Base-by-base conservation (phyloP, 2,113 vertebrate genomes). In the Siniperca knerii region DNA sequence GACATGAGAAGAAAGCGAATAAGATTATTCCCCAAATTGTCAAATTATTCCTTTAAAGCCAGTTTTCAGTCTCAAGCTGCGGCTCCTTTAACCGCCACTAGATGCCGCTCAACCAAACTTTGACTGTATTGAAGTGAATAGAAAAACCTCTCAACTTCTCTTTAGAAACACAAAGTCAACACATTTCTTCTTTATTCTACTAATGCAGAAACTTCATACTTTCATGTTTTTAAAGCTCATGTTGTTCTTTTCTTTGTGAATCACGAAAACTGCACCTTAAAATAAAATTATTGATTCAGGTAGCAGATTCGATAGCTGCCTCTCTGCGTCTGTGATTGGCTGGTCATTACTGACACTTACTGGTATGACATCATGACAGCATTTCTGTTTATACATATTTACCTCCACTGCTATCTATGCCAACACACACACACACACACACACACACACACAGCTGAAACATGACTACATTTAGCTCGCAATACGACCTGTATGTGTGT, bases 321-420 rank as follows among this genome's bases (percentile, higher is more conserved):
- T 18, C 50, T 52, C 37, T 10, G 16, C 18, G 4, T 50, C 5
- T 60, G 48, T 77, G 62, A 52, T 52, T 70, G 33, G 57, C 16
- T 5, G 21, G 3, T 35, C 6, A 8, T 52, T 52, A 20, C 18
- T 52, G 50, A 52, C 50, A 52, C 50, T 60, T n/a, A 42, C n/a
- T 66, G 64, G 12, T 10, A 21, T 82, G 60, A 77, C 57, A 33
- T 79, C 70, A 80, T 64, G 67, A 81, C 23, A 15, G 23, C 0
- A 25, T 69, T 87, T 88, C 89, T 93, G 70, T 92, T 92, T 93
- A 79, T 85, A 83, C 70, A 58, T 25, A 67, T 83, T 91, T 89
- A 90, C 77, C 66, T 84, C 54, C 1, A 58, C 67, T 13, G 69
- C 25, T 42, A 46, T 33, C 68, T 35, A 84, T 74, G 48, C 64